These are phyloP conservation scores for Gallinago solitaria DNA, from an alignment of 2,797 vertebrate genomes.

Conservation along the genomic window DNA sequence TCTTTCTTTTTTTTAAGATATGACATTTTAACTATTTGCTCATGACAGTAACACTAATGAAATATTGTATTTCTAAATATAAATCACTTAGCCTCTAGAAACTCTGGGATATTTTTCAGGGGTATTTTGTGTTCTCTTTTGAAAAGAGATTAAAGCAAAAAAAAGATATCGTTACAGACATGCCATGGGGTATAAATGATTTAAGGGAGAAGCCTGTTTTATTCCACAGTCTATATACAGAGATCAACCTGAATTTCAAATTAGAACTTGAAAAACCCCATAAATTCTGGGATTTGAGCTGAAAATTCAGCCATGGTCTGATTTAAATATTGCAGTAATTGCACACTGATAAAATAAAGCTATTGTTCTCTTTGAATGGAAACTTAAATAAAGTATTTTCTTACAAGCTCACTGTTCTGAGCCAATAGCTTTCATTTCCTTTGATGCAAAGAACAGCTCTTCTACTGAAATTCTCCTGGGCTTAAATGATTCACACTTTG, in stretches of 20 bases:
- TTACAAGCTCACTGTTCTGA: neutral
- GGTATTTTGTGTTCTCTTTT: neutral
- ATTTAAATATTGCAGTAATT: neutral
- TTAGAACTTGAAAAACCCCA: neutral
- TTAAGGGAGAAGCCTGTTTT: neutral
- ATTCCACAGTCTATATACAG: neutral
- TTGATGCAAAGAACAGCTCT: neutral
- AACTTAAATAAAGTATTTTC: neutral
- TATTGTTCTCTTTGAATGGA: neutral
- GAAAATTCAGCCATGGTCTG: neutral
- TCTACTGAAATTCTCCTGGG: neutral
- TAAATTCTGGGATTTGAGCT: neutral
- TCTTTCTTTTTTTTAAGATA: neutral
- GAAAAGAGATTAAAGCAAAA: neutral
- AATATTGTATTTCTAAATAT: neutral
- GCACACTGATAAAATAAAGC: neutral
- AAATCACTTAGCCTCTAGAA: neutral
- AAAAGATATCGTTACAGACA: neutral
- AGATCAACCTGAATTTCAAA: neutral
- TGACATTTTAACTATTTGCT: neutral
- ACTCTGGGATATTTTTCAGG: neutral
- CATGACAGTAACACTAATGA: neutral
- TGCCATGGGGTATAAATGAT: neutral
- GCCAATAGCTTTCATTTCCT: neutral
- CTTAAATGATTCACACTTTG: neutral